Conservation (phyloP, 2,888 invertebrate species). For the Drosophila seclusa region DNA sequence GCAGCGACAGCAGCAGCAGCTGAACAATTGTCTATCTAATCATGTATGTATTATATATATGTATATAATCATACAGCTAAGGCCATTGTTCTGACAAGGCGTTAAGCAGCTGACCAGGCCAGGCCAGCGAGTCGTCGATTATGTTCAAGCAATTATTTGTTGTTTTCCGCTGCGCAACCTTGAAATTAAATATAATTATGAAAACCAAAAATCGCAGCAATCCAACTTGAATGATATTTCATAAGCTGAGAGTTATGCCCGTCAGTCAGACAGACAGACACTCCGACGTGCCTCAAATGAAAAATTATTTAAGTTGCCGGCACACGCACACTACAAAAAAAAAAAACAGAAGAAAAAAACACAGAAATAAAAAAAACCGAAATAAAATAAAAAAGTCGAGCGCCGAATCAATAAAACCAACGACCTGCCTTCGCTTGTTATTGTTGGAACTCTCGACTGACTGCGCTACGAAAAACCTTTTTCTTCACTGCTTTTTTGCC, state of each 20-base stretch:
- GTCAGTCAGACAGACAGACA: conserved; percentile 7
- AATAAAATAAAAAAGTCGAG: conserved; percentile 48
- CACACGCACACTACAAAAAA: conserved; percentile 70
- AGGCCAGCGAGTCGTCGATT: conserved; percentile 49
- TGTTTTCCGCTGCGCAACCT: conserved; percentile 73
- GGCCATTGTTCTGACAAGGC: conserved; percentile 77
- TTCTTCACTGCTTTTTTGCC: conserved; percentile 55
- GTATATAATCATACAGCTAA: conserved; percentile 49
- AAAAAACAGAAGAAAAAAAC: conserved; percentile 12
- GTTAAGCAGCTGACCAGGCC: conserved; percentile 72
- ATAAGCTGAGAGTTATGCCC: conserved; percentile 60
- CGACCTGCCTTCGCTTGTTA: conserved; percentile 46
- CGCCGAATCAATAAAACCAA: conserved; percentile 77
- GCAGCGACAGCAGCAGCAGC: conserved; percentile 19
- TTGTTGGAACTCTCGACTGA: conserved; percentile 22
- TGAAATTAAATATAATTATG: conserved; percentile 81
- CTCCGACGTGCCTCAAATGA: conserved; percentile 72
- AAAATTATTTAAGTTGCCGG: conserved; percentile 79
- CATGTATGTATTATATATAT: conserved; percentile 24
- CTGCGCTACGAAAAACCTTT: conserved; percentile 30
- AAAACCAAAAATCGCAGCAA: conserved; percentile 63
- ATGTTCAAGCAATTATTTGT: conserved; percentile 64
- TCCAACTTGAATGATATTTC: conserved; percentile 73
- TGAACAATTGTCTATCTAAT: conserved; percentile 42
- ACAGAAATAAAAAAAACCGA: not conserved